Conservation (phyloP, 2,113 vertebrate species). For the Hipposideros armiger region DNA sequence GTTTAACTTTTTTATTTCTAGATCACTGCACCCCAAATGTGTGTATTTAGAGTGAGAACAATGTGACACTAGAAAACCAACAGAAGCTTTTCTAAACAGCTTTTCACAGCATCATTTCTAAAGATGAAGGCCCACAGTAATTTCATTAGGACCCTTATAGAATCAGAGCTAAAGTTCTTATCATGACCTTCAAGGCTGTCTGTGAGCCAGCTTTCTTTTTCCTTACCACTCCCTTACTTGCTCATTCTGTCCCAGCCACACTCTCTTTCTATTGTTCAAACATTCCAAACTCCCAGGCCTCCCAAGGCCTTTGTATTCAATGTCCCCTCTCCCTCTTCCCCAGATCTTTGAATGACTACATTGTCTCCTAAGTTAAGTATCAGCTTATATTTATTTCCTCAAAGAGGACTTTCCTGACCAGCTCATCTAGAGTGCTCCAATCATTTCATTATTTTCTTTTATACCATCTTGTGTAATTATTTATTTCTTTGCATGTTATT, state of each 20-base stretch:
- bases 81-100: background rate
- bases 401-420: background rate
- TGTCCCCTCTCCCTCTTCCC: background rate
- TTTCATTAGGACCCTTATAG: background rate
- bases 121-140: background rate
- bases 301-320: background rate
- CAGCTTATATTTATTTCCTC: background rate
- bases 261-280: background rate
- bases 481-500: background rate
- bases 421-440: background rate
- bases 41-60: background rate
- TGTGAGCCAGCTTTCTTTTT: background rate
- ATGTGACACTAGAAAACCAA: background rate
- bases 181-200: background rate
- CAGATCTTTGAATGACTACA: background rate
- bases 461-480: background rate
- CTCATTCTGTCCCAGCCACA: background rate
- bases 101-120: background rate
- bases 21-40: background rate
- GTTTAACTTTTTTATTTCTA: background rate
- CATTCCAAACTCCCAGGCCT: background rate
- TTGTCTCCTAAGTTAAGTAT: background rate
- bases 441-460: background rate
- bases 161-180: background rate
- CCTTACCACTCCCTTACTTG: background rate